Evolutionary conservation across 1,140 invertebrate genomes (phyloP).

Genomic region (Drosophila lini): DNA sequence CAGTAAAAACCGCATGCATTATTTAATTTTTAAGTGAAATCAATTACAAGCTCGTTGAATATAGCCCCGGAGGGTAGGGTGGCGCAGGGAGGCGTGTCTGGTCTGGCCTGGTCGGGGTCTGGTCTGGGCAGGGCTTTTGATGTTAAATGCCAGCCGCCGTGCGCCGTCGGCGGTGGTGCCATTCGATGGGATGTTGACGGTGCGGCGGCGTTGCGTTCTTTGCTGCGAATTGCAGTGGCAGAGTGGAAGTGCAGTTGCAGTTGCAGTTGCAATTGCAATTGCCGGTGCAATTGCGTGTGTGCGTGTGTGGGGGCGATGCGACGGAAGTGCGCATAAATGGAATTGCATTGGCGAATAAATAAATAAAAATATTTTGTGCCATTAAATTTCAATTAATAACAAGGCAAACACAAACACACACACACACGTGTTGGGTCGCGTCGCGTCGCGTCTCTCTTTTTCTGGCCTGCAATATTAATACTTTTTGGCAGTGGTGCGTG

Average conservation of each 20-base stretch:
- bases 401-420: constrained; percentile 69
- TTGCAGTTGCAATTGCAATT: constrained; percentile 7
- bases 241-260: constrained; percentile 13
- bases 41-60: constrained; percentile 74
- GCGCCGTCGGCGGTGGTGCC: constrained; percentile 12
- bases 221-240: constrained; percentile 13
- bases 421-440: constrained; percentile 8
- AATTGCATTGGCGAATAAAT: constrained; percentile 78
- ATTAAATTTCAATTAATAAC: constrained; percentile 84
- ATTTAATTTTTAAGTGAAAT: constrained; percentile 84
- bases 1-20: constrained; percentile 82
- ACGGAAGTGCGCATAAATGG: constrained; percentile 81
- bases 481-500: constrained; percentile 76
- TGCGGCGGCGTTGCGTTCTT: constrained; percentile 7
- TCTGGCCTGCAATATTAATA: constrained; percentile 69
- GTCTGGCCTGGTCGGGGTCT: constrained; percentile 25
- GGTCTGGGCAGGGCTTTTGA: constrained; percentile 65
- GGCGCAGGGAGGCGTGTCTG: constrained; percentile 7
- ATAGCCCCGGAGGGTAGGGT: not conserved
- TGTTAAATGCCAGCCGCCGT: constrained; percentile 69
- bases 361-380: constrained; percentile 80
- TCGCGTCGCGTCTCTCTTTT: constrained; percentile 36
- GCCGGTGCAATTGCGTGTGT: constrained; percentile 9
- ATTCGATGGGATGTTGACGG: constrained; percentile 18
- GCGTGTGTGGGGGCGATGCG: constrained; percentile 56